Evolutionary conservation across 2,888 invertebrate species (phyloP).

Genomic region (Teleogryllus oceanicus): DNA sequence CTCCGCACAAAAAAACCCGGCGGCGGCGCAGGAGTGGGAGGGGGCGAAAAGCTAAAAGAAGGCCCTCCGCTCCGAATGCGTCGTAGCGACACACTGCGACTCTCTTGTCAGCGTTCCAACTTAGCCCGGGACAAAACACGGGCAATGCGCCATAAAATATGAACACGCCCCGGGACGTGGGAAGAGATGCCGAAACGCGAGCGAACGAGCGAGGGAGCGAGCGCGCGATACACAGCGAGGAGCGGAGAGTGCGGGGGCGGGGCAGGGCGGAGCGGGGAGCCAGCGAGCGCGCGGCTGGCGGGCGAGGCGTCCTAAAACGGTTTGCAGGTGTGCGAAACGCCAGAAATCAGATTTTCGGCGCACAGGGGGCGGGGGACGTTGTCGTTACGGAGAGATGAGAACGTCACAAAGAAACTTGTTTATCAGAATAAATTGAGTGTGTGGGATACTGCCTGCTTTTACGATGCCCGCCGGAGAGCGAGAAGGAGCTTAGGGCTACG

Average conservation of each 20-base stretch:
- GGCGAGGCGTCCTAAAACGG: neutral
- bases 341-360: conserved; percentile 9
- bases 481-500: neutral
- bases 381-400: conserved; percentile 18
- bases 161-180: conserved; percentile 11
- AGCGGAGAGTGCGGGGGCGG: neutral
- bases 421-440: conserved; percentile 18
- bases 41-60: conserved; percentile 6
- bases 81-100: conserved; percentile 3
- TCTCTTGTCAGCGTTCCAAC: conserved; percentile 18
- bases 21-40: neutral
- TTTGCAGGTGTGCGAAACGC: conserved; percentile 18
- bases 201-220: neutral
- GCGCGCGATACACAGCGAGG: neutral
- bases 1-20: neutral
- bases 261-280: neutral
- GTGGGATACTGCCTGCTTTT: conserved; percentile 2
- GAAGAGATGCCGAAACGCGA: neutral
- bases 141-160: conserved; percentile 18
- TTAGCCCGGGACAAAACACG: conserved; percentile 7
- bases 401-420: conserved; percentile 7
- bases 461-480: neutral
- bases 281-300: neutral
- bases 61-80: neutral
- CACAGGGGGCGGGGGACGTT: neutral